Evolutionary conservation across 1,140 invertebrate genomes (phyloP).

Genomic region (Drosophila trapezifrons): DNA sequence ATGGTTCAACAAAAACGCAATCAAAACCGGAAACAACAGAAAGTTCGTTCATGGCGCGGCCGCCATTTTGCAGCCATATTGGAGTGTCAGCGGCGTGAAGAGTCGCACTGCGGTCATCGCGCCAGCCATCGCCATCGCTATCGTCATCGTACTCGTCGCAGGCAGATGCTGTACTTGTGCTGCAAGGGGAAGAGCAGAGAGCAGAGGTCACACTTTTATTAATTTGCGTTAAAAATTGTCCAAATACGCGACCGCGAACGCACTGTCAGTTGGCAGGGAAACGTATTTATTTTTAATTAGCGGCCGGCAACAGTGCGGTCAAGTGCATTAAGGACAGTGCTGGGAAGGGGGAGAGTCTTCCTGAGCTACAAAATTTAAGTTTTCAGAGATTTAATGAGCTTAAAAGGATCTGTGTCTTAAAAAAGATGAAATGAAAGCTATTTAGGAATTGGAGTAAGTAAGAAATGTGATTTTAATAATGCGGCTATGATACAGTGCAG

Average conservation of each 20-base stretch:
- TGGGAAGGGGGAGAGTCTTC: neutral
- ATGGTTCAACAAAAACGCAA: constrained; percentile 45
- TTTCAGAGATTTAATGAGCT: neutral
- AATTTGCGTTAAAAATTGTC: constrained; percentile 73
- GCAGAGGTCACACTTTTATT: constrained; percentile 48
- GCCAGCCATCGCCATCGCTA: constrained; percentile 32
- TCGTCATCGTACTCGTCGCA: constrained; percentile 7
- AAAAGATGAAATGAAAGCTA: too few species aligned
- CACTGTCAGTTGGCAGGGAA: constrained; percentile 47
- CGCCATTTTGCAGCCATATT: constrained; percentile 78
- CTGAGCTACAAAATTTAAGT: neutral
- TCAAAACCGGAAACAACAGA: constrained; percentile 26
- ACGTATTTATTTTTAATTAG: constrained; percentile 79
- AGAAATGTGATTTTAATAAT: too few species aligned
- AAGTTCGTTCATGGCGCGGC: constrained; percentile 18
- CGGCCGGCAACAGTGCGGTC: constrained; percentile 64
- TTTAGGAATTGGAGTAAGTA: neutral
- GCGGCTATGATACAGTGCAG: too few species aligned
- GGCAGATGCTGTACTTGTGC: constrained; percentile 46
- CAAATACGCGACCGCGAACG: constrained; percentile 54
- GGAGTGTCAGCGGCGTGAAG: constrained; percentile 69
- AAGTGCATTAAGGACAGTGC: constrained; percentile 54
- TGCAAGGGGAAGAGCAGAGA: constrained; percentile 11
- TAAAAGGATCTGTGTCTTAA: neutral
- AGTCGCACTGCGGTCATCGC: constrained; percentile 64